Conservation (phyloP, 2,797 vertebrate species). For the Melanotaenia trifasciata region DNA sequence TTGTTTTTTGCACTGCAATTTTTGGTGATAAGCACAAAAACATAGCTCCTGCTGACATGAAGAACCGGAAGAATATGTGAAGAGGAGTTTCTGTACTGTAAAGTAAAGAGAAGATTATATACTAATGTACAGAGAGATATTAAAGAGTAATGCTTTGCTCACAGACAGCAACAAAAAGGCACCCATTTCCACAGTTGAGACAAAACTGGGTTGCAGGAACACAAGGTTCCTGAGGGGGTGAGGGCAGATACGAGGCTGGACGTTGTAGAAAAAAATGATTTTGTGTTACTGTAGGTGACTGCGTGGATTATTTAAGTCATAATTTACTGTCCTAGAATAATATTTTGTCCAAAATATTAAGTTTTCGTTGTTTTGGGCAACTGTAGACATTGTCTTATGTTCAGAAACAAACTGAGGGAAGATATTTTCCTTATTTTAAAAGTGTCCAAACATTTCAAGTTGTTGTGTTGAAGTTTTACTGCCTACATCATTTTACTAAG, state of each 20-base stretch:
- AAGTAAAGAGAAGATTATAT: slow-evolving; percentile 89
- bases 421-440: slow-evolving; percentile 25
- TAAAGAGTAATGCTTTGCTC: slow-evolving; percentile 77
- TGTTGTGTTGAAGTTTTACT: slow-evolving; percentile 39
- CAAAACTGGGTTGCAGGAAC: slow-evolving; percentile 53
- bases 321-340: slow-evolving; percentile 32
- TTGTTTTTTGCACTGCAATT: slow-evolving; percentile 99
- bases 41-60: slow-evolving; percentile 98
- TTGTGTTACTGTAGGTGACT: slow-evolving; percentile 37
- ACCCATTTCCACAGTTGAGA: slow-evolving; percentile 55
- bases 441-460: slow-evolving; percentile 40
- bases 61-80: slow-evolving; percentile 95
- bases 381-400: slow-evolving; percentile 18
- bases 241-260: slow-evolving; percentile 53
- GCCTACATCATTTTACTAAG: slow-evolving; percentile 44
- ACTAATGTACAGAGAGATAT: slow-evolving; percentile 89
- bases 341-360: slow-evolving; percentile 32
- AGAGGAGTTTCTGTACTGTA: slow-evolving; percentile 96
- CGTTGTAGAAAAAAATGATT: slow-evolving; percentile 42
- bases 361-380: slow-evolving; percentile 7
- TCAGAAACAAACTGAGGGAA: not conserved
- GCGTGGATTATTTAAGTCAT: slow-evolving; percentile 45
- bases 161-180: slow-evolving; percentile 65
- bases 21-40: slow-evolving; percentile 99
- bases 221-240: slow-evolving; percentile 41